Evolutionary conservation across 2,113 vertebrate species (phyloP).

Genomic region (Heterochromis multidens): DNA sequence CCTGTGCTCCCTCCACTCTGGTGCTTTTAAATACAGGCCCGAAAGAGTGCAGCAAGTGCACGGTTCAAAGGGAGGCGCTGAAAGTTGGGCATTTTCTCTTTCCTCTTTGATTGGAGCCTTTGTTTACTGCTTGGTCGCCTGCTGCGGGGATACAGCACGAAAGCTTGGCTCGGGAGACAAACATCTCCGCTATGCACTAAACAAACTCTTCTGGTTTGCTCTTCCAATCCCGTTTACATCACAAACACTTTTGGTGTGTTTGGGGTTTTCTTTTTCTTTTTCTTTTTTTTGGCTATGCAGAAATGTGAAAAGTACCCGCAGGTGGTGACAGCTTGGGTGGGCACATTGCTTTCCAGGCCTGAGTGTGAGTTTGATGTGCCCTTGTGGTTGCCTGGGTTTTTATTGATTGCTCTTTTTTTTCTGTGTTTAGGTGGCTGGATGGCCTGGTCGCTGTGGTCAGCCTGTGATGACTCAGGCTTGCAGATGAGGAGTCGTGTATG

Average conservation of each 20-base stretch:
- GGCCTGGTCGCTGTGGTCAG: constrained; percentile 92
- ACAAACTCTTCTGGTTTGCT: constrained; percentile 43
- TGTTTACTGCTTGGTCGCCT: constrained; percentile 46
- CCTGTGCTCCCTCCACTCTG: constrained; percentile 31
- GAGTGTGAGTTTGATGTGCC: not conserved
- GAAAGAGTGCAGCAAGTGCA: constrained; percentile 31
- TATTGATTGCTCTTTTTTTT: constrained; percentile 10
- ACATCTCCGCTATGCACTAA: constrained; percentile 60
- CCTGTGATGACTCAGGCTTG: constrained; percentile 85
- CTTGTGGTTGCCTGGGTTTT: not conserved
- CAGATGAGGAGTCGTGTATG: constrained; percentile 87
- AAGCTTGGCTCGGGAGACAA: constrained; percentile 51
- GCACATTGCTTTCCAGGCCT: constrained; percentile 10
- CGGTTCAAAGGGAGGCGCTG: constrained; percentile 27
- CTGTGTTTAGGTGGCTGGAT: constrained; percentile 90
- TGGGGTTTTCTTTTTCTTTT: not conserved
- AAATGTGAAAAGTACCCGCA: not conserved
- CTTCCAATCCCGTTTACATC: constrained; percentile 46
- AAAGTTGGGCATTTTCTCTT: constrained; percentile 19
- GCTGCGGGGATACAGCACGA: constrained; percentile 46
- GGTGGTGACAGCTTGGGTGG: constrained; percentile 47
- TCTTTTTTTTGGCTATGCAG: not conserved
- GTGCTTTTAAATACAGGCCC: constrained; percentile 6
- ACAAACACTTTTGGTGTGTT: constrained; percentile 37
- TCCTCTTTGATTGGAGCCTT: constrained; percentile 36